A percentile compares a stretch with the other conserved stretches of the same genome.
These are phyloP conservation scores for Calosoma granatense DNA, from an alignment of 1,140 invertebrate species.

Conservation along the genomic window DNA sequence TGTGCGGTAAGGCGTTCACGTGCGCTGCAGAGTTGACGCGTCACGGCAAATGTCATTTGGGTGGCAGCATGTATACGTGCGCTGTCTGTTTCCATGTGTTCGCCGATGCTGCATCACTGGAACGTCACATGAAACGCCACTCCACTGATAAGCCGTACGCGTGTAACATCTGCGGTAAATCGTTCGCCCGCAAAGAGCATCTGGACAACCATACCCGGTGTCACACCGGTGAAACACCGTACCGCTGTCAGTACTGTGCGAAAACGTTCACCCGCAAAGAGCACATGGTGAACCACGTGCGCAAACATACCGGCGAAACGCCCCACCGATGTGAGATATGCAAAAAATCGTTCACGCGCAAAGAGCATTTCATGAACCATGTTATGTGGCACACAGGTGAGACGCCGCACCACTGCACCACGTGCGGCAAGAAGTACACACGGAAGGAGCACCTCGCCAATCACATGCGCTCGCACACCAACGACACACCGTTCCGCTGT, in stretches of 20 bases:
- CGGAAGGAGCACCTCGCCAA: slow-evolving; percentile 66
- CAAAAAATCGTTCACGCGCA: slow-evolving; percentile 53
- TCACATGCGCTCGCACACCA: slow-evolving; percentile 62
- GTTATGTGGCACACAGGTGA: slow-evolving; percentile 59
- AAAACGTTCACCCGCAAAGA: slow-evolving; percentile 62
- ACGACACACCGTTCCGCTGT: slow-evolving; percentile 47
- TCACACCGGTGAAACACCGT: slow-evolving; percentile 77
- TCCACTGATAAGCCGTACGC: slow-evolving; percentile 72
- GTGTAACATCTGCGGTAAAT: slow-evolving; percentile 74
- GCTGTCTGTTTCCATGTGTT: slow-evolving; percentile 64
- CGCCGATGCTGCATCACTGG: slow-evolving; percentile 56
- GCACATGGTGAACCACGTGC: slow-evolving; percentile 53
- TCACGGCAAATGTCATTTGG: slow-evolving; percentile 71
- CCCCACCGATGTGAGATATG: slow-evolving; percentile 67
- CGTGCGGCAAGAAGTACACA: slow-evolving; percentile 68
- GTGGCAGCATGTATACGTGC: slow-evolving; percentile 63
- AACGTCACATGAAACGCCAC: slow-evolving; percentile 66
- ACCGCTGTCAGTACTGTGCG: slow-evolving; percentile 52
- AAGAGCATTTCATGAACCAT: slow-evolving; percentile 56
- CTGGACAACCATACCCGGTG: slow-evolving; percentile 72
- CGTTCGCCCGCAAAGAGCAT: slow-evolving; percentile 77
- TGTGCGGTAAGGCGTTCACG: slow-evolving; percentile 68
- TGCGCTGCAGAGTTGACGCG: slow-evolving; percentile 63
- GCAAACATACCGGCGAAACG: slow-evolving; percentile 63
- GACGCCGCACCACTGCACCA: slow-evolving; percentile 61